A percentile compares a stretch with the other conserved stretches of the same genome.
phyloP scores from a whole-genome alignment of 2,797 vertebrate species.

The Leptatherina wallacei region DNA sequence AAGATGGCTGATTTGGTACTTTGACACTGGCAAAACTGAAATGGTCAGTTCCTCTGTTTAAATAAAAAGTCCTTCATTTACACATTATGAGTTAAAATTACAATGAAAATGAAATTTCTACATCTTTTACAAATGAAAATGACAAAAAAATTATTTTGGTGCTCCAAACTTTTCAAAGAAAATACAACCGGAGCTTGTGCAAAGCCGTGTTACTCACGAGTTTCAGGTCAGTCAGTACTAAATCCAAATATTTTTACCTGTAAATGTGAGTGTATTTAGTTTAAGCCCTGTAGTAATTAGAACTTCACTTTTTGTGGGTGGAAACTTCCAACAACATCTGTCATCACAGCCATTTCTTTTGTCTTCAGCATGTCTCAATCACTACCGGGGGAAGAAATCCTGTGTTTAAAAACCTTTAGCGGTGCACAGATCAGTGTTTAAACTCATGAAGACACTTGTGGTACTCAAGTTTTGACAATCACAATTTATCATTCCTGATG shows the following conservation, averaged over 20 bases:
- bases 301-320: slow-evolving; percentile 23
- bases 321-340: background rate
- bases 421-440: background rate
- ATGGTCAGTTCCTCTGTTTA: background rate
- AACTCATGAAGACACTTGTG: background rate
- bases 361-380: background rate
- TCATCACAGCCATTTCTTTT: background rate
- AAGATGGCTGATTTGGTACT: background rate
- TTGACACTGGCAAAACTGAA: background rate
- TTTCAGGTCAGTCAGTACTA: background rate
- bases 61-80: background rate
- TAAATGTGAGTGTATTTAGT: background rate
- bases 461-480: background rate
- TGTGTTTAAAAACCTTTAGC: background rate
- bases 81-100: too few relatives aligned
- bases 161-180: background rate
- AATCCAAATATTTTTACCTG: background rate
- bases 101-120: too few relatives aligned
- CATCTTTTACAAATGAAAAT: background rate
- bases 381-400: background rate
- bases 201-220: background rate
- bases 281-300: rapidly evolving
- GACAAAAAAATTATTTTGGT: background rate
- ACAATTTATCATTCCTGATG: background rate
- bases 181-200: background rate